Base-by-base conservation (phyloP, 2,888 invertebrate genomes). In the Panopea generosa region DNA sequence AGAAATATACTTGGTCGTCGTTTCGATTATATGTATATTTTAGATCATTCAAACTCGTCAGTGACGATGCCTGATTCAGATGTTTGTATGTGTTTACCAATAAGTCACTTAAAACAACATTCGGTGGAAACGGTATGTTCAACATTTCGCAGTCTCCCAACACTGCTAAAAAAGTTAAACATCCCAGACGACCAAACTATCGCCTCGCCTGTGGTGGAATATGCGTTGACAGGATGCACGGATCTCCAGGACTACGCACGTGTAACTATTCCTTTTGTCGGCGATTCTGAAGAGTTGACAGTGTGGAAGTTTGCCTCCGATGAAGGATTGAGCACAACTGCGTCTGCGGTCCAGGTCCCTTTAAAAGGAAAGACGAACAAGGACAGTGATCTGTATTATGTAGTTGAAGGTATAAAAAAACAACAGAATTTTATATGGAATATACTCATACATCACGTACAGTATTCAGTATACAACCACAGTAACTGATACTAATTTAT, bases 241-340 rank as follows among this genome's bases (percentile, higher is more conserved):
- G 7, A 3, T 3, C 45, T 76, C 0, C 40, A 26, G n/a, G 75
- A 70, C 20, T 52, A 70, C 22, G 70, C 70, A 18, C 56, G 70
- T 2, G 70, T 76, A 3, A 50, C 49, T 0, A 55, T 70, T n/a
- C 75, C 75, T 7, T 76, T 66, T 50, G 16, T 76, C 11, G 75
- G 70, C 0, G 11, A 24, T 4, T n/a, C 22, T 9, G 56, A 52
- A 7, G 24, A 59, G 29, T 26, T 76, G 33, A 55, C 20, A 40
- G 75, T 76, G 2, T 55, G 61, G 57, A 76, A 76, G 40, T 76
- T 76, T 24, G 22, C 49, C 11, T 76, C 75, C 1, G 75, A 70
- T 33, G 70, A 70, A 38, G 75, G 75, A 20, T 22, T 61, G 27
- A 33, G 45, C 6, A 33, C 56, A 27, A 59, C 49, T 49, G 61